A percentile compares a stretch with the other conserved stretches of the same genome.
phyloP scores from a whole-genome alignment of 2,113 vertebrate species.

The Gobio gobio region DNA sequence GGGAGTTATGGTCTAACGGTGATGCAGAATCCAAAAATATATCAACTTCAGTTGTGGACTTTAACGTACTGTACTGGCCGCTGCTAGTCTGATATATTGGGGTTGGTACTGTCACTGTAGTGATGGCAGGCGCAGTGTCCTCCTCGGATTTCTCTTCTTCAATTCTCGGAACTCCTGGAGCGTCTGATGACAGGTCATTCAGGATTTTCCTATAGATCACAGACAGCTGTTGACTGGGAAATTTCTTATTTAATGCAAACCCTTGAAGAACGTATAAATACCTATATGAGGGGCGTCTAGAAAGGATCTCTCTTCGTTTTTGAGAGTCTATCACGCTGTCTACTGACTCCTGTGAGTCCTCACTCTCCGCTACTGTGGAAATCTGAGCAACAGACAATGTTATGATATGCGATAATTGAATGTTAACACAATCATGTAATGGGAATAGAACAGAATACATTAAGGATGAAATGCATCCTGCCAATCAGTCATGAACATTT shows the following conservation, averaged over 20 bases:
- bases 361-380: constrained; percentile 95
- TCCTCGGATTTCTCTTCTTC: constrained; percentile 99
- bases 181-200: constrained; percentile 96
- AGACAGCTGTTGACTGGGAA: constrained; percentile 10
- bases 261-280: constrained; percentile 55
- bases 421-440: neutral
- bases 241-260: neutral
- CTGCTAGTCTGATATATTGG: constrained; percentile 99
- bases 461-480: neutral
- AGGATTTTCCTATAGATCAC: constrained; percentile 89
- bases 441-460: neutral
- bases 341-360: constrained; percentile 98
- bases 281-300: constrained; percentile 97
- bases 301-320: constrained; percentile 97
- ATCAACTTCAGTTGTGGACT: neutral
- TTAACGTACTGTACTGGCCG: constrained; percentile 95
- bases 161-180: constrained; percentile 93
- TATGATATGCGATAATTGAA: neutral
- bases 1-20: neutral
- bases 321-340: constrained; percentile 97
- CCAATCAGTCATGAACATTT: neutral
- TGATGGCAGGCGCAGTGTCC: constrained; percentile 91
- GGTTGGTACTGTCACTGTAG: constrained; percentile 97
- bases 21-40: neutral
- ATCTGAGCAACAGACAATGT: constrained; percentile 76